A percentile compares a stretch with the other conserved stretches of the same genome.
phyloP scores from a whole-genome alignment of 2,797 vertebrate genomes.

The Pogoniulus pusillus region DNA sequence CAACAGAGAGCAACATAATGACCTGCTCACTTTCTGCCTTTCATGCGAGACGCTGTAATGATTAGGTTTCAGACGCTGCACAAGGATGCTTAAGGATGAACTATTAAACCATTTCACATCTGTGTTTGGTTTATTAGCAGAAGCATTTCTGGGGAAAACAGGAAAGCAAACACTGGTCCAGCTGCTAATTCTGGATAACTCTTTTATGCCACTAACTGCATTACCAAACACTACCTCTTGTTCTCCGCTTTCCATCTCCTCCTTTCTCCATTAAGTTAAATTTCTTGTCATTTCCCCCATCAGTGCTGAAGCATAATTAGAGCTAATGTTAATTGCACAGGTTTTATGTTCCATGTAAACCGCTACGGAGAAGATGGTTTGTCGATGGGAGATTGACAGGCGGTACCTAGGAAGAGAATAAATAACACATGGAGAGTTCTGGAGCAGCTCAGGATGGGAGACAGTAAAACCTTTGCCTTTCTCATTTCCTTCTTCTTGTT shows the following conservation, averaged over 20 bases:
- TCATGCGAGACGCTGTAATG: conserved; percentile 44
- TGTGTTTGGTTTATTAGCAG: conserved; percentile 46
- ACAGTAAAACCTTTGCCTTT: neutral
- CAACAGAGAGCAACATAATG: conserved; percentile 45
- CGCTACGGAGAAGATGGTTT: neutral
- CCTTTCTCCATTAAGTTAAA: neutral
- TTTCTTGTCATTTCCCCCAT: neutral
- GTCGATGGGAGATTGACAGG: neutral
- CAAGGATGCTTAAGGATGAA: conserved; percentile 23
- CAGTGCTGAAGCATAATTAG: neutral
- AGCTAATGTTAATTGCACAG: neutral
- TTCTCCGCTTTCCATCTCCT: conserved; percentile 12
- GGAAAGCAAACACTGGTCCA: conserved; percentile 39
- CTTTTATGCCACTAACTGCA: conserved; percentile 21
- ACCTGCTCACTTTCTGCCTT: conserved; percentile 54
- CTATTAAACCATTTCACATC: conserved; percentile 52
- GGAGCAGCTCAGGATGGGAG: neutral
- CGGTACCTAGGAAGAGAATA: neutral
- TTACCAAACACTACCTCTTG: conserved; percentile 3
- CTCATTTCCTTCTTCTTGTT: too few species aligned
- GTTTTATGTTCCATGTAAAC: neutral
- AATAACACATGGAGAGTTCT: neutral
- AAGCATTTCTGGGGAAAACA: conserved; percentile 39
- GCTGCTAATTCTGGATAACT: conserved; percentile 44
- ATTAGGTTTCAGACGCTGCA: conserved; percentile 45